Conservation (phyloP, 2,113 vertebrate genomes). For the Castor canadensis region DNA sequence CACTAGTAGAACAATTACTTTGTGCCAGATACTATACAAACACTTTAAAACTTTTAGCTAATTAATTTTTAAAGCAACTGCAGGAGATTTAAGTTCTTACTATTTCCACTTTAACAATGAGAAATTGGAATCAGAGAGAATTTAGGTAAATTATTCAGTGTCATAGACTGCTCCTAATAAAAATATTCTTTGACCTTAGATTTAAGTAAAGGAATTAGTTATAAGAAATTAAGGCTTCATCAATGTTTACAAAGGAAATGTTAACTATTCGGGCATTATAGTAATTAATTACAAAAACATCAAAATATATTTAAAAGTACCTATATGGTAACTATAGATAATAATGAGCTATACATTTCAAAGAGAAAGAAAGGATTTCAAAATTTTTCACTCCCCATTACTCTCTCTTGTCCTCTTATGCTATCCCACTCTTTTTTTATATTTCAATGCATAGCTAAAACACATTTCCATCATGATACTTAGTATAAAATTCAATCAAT, state of each 20-base stretch:
- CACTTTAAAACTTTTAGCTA: background rate
- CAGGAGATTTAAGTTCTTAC: background rate
- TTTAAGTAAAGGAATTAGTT: background rate
- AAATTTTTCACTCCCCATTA: background rate
- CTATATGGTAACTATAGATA: background rate
- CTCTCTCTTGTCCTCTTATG: background rate
- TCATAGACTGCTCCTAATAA: background rate
- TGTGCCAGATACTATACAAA: background rate
- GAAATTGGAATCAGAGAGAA: background rate
- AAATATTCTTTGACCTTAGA: background rate
- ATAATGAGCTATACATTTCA: background rate
- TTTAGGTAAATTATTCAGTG: background rate
- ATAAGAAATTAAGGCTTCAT: background rate
- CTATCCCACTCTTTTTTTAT: background rate
- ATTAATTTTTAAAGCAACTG: background rate
- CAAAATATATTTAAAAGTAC: background rate
- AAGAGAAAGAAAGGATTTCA: background rate
- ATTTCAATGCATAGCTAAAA: slow-evolving; percentile 58
- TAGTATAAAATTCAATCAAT: slow-evolving; percentile 69
- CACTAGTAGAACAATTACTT: background rate
- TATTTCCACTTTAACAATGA: background rate
- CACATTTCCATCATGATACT: background rate
- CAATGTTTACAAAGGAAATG: background rate
- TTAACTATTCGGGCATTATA: background rate
- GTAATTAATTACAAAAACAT: background rate